Percentiles rank a stretch among this genome's conserved stretches.
phyloP scores from a whole-genome alignment of 2,113 vertebrate genomes.

The Vulpes vulpes region DNA sequence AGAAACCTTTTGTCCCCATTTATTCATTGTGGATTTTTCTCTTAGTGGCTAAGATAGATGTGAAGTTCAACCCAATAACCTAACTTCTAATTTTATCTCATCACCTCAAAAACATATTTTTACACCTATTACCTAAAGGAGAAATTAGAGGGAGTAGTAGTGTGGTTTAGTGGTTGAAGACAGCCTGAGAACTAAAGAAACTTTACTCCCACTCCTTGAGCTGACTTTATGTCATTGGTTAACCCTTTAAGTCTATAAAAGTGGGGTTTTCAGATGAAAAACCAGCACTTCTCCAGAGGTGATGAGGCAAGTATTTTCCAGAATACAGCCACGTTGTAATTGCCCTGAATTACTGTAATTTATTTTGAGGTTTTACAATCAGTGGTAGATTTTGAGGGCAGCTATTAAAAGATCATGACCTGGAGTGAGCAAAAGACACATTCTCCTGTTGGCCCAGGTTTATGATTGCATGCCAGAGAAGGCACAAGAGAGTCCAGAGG shows the following conservation, averaged over 20 bases:
- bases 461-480: not conserved
- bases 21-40: conserved; percentile 57
- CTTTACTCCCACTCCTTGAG: conserved; percentile 19
- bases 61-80: conserved; percentile 32
- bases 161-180: conserved; percentile 64
- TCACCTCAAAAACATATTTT: conserved; percentile 77
- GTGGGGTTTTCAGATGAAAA: conserved; percentile 53
- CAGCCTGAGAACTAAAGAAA: conserved; percentile 54
- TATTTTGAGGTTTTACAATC: conserved; percentile 64
- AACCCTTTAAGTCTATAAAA: conserved; percentile 25
- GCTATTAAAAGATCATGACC: not conserved
- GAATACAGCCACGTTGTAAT: conserved; percentile 9
- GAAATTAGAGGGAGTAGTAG: conserved; percentile 62
- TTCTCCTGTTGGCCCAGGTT: not conserved
- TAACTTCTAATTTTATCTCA: conserved; percentile 69
- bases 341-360: conserved; percentile 40
- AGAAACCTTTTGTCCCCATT: not conserved
- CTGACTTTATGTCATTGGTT: conserved; percentile 18
- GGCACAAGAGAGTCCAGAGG: not conserved
- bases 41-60: conserved; percentile 36
- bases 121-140: conserved; percentile 71
- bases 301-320: conserved; percentile 35
- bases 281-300: not conserved
- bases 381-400: conserved; percentile 3
- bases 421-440: not conserved